A percentile compares a stretch with the other conserved stretches of the same genome.
Conservation (phyloP, 1,140 invertebrate genomes). For the Habropoda laboriosa region DNA sequence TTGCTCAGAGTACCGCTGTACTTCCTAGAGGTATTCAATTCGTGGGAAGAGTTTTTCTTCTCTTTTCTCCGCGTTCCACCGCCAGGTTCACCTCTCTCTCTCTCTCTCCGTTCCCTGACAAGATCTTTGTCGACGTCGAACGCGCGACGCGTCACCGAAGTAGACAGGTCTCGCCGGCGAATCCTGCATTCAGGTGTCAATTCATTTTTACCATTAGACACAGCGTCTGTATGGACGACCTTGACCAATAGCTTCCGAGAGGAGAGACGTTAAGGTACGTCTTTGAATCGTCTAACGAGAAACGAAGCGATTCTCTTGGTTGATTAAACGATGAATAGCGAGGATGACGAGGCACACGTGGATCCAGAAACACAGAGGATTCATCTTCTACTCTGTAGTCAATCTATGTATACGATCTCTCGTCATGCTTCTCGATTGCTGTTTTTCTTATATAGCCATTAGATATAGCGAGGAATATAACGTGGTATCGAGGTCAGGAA, state of each 20-base stretch:
- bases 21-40: slow-evolving; percentile 1
- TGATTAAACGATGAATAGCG: background rate
- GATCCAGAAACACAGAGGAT: background rate
- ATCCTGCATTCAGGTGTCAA: background rate
- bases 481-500: background rate
- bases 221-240: background rate
- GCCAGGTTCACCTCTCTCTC: background rate
- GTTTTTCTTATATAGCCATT: background rate
- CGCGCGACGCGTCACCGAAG: no score
- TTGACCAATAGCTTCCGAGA: slow-evolving; percentile 13
- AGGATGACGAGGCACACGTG: background rate
- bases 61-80: background rate
- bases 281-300: background rate
- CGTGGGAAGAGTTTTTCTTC: slow-evolving; percentile 36
- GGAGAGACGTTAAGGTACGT: background rate
- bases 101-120: background rate
- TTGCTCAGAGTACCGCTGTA: background rate
- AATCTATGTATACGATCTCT: background rate
- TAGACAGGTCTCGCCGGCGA: no score
- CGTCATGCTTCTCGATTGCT: slow-evolving; percentile 11
- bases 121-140: background rate
- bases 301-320: background rate
- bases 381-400: no score
- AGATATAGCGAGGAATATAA: no score
- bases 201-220: background rate